Evolutionary conservation across 2,888 invertebrate genomes (phyloP).

Genomic region (Torymus tubicola): DNA sequence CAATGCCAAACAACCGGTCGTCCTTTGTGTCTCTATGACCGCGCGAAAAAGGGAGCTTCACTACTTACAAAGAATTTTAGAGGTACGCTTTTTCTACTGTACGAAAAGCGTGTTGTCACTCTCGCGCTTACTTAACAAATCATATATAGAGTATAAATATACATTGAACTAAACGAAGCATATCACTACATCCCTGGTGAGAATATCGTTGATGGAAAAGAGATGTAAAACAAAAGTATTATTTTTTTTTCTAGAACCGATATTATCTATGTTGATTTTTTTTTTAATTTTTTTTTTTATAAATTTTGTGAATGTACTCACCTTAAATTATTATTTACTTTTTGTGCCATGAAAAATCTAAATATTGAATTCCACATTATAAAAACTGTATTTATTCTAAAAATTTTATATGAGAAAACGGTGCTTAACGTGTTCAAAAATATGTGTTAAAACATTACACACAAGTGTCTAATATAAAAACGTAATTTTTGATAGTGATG

Average conservation of each 20-base stretch:
- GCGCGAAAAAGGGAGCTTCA: background rate
- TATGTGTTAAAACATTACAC: constrained; percentile 3
- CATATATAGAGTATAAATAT: constrained; percentile 36
- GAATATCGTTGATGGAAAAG: constrained; percentile 28
- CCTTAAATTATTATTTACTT: background rate
- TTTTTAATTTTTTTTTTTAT: no score
- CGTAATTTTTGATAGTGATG: no score
- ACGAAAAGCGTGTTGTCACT: no score
- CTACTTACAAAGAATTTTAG: background rate
- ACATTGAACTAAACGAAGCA: constrained; percentile 14
- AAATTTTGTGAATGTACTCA: constrained; percentile 8
- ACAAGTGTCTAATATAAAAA: no score
- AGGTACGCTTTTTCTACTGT: no score
- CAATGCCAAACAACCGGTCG: constrained; percentile 60
- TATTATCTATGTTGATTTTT: no score
- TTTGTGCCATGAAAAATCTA: background rate
- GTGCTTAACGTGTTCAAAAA: background rate
- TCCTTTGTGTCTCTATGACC: constrained; percentile 37
- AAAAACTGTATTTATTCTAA: no score
- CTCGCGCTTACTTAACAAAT: no score
- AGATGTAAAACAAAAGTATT: no score
- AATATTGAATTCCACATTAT: background rate
- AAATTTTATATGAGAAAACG: no score
- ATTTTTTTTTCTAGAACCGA: no score
- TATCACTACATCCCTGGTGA: constrained; percentile 40